Evolutionary conservation across 1,140 invertebrate species (phyloP).

Genomic region (Asobara japonica): DNA sequence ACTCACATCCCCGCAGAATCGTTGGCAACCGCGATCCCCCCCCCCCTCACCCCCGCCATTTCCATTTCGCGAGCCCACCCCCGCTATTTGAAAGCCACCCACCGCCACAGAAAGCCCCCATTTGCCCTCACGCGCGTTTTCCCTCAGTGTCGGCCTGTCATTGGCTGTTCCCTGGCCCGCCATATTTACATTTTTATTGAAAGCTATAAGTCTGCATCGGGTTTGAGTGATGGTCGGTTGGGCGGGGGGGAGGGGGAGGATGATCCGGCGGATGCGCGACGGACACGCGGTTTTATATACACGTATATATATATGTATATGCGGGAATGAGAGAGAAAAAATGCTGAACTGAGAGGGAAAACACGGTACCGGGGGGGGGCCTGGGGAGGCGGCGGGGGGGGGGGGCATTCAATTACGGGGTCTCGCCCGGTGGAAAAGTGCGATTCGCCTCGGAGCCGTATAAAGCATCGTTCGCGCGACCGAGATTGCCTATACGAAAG

Average conservation of each 20-base stretch:
- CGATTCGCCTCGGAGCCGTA: constrained; percentile 55
- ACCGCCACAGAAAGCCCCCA: constrained; percentile 7
- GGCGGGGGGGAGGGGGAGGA: constrained; percentile 44
- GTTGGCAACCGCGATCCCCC: background rate
- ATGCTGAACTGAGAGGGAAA: constrained; percentile 16
- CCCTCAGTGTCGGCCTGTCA: constrained; percentile 65
- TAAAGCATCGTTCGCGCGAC: constrained; percentile 50
- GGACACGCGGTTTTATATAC: constrained; percentile 16
- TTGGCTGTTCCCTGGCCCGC: constrained; percentile 64
- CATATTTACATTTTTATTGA: constrained; percentile 69
- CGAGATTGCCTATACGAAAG: constrained; percentile 55
- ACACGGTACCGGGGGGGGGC: background rate
- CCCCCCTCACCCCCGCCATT: constrained; percentile 26
- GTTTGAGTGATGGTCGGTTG: constrained; percentile 60
- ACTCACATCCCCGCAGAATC: background rate
- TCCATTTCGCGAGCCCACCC: constrained; percentile 29
- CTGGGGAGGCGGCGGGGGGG: constrained; percentile 29
- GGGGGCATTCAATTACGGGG: constrained; percentile 66
- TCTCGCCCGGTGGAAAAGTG: constrained; percentile 58
- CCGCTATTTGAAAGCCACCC: constrained; percentile 19
- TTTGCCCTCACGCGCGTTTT: constrained; percentile 27
- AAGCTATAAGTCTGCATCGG: constrained; percentile 63
- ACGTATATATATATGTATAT: constrained; percentile 1
- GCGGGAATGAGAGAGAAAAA: constrained; percentile 16
- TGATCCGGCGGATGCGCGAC: constrained; percentile 39